phyloP scores from a whole-genome alignment of 2,113 vertebrate species.

The Leuciscus idus region DNA sequence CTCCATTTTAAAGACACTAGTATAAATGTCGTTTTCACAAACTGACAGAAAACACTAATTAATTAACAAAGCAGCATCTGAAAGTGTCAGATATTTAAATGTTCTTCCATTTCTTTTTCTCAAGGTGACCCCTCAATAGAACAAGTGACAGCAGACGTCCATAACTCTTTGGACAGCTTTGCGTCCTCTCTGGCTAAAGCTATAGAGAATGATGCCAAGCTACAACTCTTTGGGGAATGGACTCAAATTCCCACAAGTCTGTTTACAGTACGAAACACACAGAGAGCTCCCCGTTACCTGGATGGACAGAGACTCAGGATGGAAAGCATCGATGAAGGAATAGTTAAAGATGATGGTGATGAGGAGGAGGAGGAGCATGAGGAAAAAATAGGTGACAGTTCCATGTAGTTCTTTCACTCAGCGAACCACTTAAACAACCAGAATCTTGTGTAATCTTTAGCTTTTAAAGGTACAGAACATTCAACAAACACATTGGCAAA shows the following conservation, averaged over 20 bases:
- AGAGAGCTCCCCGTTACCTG: constrained; percentile 77
- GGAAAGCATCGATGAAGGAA: constrained; percentile 96
- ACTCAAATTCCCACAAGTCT: constrained; percentile 74
- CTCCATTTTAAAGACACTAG: not conserved
- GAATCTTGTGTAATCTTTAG: not conserved
- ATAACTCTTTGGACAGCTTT: constrained; percentile 89
- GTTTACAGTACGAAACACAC: constrained; percentile 63
- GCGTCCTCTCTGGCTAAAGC: constrained; percentile 89
- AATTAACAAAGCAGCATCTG: not conserved
- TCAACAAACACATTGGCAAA: not conserved
- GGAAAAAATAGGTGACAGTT: constrained; percentile 37
- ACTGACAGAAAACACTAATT: no score
- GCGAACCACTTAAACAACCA: constrained; percentile 11
- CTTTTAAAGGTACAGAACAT: constrained; percentile 26
- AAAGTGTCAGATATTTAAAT: constrained; percentile 7
- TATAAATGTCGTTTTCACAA: not conserved
- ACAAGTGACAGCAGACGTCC: constrained; percentile 87
- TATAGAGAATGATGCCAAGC: constrained; percentile 92
- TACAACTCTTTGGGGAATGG: constrained; percentile 89
- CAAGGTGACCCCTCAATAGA: constrained; percentile 73
- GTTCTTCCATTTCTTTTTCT: constrained; percentile 16
- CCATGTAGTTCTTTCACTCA: constrained; percentile 20
- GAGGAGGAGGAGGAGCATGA: constrained; percentile 61
- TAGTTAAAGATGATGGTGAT: constrained; percentile 75
- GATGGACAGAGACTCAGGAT: constrained; percentile 85